A percentile compares a stretch with the other conserved stretches of the same genome.
Conservation (phyloP, 64 coral and sea anemone species). For the Montipora efflorescens region DNA sequence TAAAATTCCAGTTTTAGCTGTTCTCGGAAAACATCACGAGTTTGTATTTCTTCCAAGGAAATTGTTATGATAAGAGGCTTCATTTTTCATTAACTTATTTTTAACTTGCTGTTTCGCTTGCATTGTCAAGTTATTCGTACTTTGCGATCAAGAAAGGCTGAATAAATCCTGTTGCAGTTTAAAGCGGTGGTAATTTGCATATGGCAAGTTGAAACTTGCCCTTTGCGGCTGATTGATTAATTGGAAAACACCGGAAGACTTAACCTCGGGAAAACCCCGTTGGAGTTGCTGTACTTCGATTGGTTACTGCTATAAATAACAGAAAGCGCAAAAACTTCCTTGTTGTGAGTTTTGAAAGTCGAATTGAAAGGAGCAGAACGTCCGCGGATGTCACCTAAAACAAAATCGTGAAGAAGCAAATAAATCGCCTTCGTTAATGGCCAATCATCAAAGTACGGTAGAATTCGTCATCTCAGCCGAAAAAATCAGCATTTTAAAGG, state of each 20-base stretch:
- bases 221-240: neutral
- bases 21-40: neutral
- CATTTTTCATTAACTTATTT: neutral
- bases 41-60: neutral
- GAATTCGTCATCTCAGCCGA: conserved; percentile 24
- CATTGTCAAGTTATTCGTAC: neutral
- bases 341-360: neutral
- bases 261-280: conserved; percentile 38
- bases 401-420: neutral
- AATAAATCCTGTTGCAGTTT: neutral
- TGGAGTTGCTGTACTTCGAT: neutral
- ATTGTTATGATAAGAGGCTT: neutral
- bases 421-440: neutral
- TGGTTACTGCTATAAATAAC: conserved; percentile 3
- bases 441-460: neutral
- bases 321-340: neutral
- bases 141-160: neutral
- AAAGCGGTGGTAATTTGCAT: conserved; percentile 21
- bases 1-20: conserved; percentile 11
- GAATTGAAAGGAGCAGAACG: neutral
- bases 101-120: neutral
- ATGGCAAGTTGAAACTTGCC: neutral
- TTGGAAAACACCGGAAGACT: conserved; percentile 1
- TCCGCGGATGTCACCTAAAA: neutral
- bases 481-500: conserved; percentile 8